A percentile compares a stretch with the other conserved stretches of the same genome.
These are phyloP conservation scores for Apaloderma vittatum DNA, from an alignment of 2,113 vertebrate genomes.

Conservation along the genomic window DNA sequence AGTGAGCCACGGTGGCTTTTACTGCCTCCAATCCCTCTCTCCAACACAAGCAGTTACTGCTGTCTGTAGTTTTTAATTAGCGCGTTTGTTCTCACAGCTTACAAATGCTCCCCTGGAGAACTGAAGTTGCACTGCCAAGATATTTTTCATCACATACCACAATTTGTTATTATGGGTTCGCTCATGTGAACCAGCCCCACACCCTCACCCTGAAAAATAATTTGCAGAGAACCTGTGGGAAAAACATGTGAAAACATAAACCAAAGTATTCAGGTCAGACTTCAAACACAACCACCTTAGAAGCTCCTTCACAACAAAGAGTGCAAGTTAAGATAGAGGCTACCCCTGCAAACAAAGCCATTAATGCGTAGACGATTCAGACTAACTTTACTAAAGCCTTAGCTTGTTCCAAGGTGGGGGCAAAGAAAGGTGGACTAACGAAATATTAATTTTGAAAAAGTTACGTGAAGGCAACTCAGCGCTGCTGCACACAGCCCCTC, in stretches of 20 bases:
- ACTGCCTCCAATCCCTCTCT: background rate
- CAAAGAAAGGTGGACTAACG: background rate
- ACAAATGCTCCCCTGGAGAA: constrained; percentile 34
- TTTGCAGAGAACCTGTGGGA: background rate
- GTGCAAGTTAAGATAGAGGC: background rate
- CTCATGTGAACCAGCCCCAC: background rate
- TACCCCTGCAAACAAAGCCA: background rate
- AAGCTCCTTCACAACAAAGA: background rate
- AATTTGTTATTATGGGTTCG: constrained; percentile 42
- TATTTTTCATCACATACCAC: background rate
- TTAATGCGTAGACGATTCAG: background rate
- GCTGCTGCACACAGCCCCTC: constrained; percentile 30
- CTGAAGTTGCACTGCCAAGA: background rate
- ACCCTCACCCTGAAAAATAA: background rate
- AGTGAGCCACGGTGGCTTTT: background rate
- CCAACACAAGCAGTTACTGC: background rate
- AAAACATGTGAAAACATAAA: constrained; percentile 3
- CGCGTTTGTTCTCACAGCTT: constrained; percentile 45
- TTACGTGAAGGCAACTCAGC: background rate
- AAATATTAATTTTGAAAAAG: background rate
- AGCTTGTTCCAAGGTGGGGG: background rate
- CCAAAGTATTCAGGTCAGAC: background rate
- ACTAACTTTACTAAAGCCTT: background rate
- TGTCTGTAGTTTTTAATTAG: constrained; percentile 43
- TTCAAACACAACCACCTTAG: constrained; percentile 20